Base-by-base conservation (phyloP, 2,888 invertebrate species). In the Timema cristinae region DNA sequence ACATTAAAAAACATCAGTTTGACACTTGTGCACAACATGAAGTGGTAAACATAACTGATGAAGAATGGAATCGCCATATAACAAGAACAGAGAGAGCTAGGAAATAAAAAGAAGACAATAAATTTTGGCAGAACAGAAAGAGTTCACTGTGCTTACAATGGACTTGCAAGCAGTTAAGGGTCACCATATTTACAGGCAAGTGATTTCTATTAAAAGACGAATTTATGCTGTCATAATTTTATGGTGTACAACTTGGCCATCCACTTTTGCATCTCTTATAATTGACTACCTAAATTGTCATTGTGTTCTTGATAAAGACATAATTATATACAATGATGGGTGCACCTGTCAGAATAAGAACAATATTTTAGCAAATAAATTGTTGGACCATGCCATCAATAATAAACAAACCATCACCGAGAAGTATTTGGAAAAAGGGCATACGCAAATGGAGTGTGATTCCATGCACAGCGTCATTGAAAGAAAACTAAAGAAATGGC, bases 31-130 rank as follows among this genome's bases (percentile, higher is more conserved):
- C 50, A 49, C n/a, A 50, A 50, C 67, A 50, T 49, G 49, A 67
- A 49, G 50, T n/a, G 50, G 67, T 11, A 49, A 50, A 67, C 50
- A 48, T 67, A 49, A 49, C 67, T 67, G 50, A 67, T 7, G 50
- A 67, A 67, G 67, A 67, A 2, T 50, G 50, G 67, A 67, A 32
- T 32, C 32, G 32, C 32, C 32, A 32, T 32, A 32, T 32, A 32
- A 32, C 32, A 32, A 32, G 32, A 32, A 32, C 1, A 32, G 32
- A 32, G 32, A 32, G 32, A 32, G 32, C 32, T 32, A 32, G 32
- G 32, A 32, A 32, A 32, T 1, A 32, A 4, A 32, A 32, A 32
- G 32, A 32, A 32, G 32, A 32, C 4, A 4, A 32, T 32, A 32
- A 32, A 32, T 32, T 32, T 32, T 32, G 32, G 32, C 32, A 32